A percentile compares a stretch with the other conserved stretches of the same genome.
Evolutionary conservation across 92 coral and sea anemone genomes (phyloP).

Genomic region (Porites evermanni): DNA sequence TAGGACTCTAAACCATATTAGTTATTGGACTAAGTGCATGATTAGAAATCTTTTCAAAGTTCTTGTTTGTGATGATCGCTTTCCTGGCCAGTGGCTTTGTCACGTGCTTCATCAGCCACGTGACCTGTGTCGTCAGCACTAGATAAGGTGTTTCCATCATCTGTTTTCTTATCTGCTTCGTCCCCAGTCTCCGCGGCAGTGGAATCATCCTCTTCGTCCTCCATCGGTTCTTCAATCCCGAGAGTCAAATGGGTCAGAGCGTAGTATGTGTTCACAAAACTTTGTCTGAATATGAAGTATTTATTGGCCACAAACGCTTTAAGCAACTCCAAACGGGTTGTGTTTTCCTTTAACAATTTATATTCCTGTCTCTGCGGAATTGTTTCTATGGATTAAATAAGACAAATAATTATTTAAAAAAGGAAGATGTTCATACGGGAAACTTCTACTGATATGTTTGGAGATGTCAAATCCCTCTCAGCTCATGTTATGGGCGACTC

Average conservation of each 20-base stretch:
- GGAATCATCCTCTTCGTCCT: constrained; percentile 29
- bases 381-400: constrained; percentile 58
- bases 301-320: constrained; percentile 57
- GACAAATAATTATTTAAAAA: neutral
- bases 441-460: too few species aligned
- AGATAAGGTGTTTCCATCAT: constrained; percentile 6
- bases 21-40: too few species aligned
- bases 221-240: constrained; percentile 59
- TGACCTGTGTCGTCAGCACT: constrained; percentile 19
- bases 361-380: constrained; percentile 44
- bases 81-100: constrained; percentile 4
- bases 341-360: constrained; percentile 52
- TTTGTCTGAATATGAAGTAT: constrained; percentile 62
- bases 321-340: constrained; percentile 62
- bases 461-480: too few species aligned
- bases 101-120: constrained; percentile 17
- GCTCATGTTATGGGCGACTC: too few species aligned
- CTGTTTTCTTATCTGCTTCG: constrained; percentile 22
- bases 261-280: constrained; percentile 74
- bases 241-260: constrained; percentile 76
- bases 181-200: constrained; percentile 36
- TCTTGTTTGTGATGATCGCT: constrained; percentile 12
- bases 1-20: too few species aligned
- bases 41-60: neutral
- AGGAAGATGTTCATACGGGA: too few species aligned